A percentile compares a stretch with the other conserved stretches of the same genome.
Conservation (phyloP, 2,113 vertebrate genomes). For the Pycnonotus jocosus region DNA sequence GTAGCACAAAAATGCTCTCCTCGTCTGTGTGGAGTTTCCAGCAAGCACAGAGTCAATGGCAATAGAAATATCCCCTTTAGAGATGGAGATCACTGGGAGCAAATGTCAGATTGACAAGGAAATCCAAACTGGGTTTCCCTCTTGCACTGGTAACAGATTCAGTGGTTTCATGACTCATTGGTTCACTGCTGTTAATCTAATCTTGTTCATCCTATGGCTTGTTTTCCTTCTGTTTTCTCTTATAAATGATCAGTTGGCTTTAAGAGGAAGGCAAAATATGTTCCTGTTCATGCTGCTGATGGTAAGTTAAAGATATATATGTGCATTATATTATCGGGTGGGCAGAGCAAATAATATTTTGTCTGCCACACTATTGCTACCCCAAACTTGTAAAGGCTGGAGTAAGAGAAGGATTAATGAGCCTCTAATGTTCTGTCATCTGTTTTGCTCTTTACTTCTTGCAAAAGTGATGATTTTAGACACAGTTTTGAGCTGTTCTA, state of each 20-base stretch:
- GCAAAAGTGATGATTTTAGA: neutral
- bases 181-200: neutral
- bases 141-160: neutral
- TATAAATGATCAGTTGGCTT: conserved; percentile 75
- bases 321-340: neutral
- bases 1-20: neutral
- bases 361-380: neutral
- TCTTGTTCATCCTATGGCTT: neutral
- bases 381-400: neutral
- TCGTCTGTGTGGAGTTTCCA: neutral
- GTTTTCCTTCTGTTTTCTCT: neutral
- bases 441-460: neutral
- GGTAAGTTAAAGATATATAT: conserved; percentile 37
- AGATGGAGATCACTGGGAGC: neutral
- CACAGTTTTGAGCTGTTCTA: neutral
- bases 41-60: neutral
- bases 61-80: neutral
- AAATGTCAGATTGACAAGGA: neutral
- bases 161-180: neutral
- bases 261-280: conserved; percentile 74
- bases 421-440: neutral
- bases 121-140: neutral
- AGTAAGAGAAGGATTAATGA: neutral
- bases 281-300: conserved; percentile 63
- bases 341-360: neutral